Evolutionary conservation across 2,888 invertebrate species (phyloP), one percentile per base, ranked within the genome.

Genomic region (Punctoribates punctum): DNA sequence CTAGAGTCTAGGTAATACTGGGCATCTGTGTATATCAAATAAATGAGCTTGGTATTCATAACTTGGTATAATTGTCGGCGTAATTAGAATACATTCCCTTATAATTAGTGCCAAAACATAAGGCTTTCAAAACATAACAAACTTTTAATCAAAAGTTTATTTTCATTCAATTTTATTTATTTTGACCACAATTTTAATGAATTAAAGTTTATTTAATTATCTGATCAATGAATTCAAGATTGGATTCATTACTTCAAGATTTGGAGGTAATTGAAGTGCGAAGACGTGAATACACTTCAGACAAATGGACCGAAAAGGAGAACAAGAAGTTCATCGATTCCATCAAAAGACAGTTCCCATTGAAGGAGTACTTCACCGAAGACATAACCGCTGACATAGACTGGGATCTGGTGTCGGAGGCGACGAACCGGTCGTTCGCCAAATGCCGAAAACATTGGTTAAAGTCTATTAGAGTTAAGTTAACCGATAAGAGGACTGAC

Each of bases 361-460:
- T 13, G 6, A 34, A 62, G 15, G 34, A 62, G 34, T 34, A 29
- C 13, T 29, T 34, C 1, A 27, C 8, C 3, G 2, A 27, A 29
- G 23, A 62, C n/a, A 54, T 54, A 5, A 8, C 27, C 1, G 29
- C 27, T 2, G 62, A 62, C 29, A 62, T 62, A 20, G 62, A 62
- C n/a, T 62, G 62, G 62, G 13, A 62, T 29, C n/a, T 62, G 27
- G 62, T 62, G 27, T 25, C 29, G 1, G 29, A 62, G 8, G 29
- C 27, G 34, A 62, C n/a, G 34, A 15, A 17, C 17, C 27, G 62
- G 34, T 29, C 29, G 27, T 27, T 62, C 17, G 62, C 62, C 62
- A 62, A 62, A 62, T 62, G 62, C n/a, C 27, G 34, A 1, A 62
- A 6, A 13, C 62, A 62, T 62, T 62, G 62, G 62, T 62, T 62